Conservation (phyloP, 2,113 vertebrate genomes). For the Cephalopholis sonnerati region DNA sequence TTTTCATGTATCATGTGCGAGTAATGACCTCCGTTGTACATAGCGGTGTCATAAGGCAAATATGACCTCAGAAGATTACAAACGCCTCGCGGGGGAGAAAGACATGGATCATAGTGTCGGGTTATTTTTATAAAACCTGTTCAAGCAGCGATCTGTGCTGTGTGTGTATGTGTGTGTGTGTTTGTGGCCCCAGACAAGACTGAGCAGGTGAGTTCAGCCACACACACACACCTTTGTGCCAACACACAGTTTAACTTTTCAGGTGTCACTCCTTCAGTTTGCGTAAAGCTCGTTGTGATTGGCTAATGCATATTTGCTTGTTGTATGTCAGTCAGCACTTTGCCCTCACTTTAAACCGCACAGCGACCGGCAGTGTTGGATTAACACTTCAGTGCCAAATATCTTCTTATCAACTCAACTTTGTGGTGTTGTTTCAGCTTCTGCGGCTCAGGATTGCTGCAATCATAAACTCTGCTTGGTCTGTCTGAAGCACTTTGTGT, state of each 20-base stretch:
- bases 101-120: slow-evolving; percentile 18
- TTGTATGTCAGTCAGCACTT: slow-evolving; percentile 30
- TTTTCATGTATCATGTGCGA: slow-evolving; percentile 30
- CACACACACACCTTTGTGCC: slow-evolving; percentile 20
- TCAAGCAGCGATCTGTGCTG: slow-evolving; percentile 21
- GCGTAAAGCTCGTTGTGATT: slow-evolving; percentile 10
- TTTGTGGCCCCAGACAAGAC: slow-evolving; percentile 64
- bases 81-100: slow-evolving; percentile 21
- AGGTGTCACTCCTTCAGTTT: slow-evolving; percentile 50
- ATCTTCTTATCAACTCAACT: background rate
- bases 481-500: slow-evolving; percentile 12
- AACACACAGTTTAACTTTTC: slow-evolving; percentile 52
- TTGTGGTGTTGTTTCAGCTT: background rate
- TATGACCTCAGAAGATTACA: slow-evolving; percentile 55
- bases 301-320: slow-evolving; percentile 17
- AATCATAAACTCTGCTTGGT: background rate
- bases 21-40: slow-evolving; percentile 37
- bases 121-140: slow-evolving; percentile 46
- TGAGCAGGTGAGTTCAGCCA: slow-evolving; percentile 62
- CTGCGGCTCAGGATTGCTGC: slow-evolving; percentile 1
- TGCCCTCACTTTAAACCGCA: slow-evolving; percentile 30
- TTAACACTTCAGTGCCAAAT: slow-evolving; percentile 26
- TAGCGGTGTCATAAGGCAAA: slow-evolving; percentile 47
- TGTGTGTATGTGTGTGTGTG: slow-evolving; percentile 27
- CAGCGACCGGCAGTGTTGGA: background rate